Evolutionary conservation across 2,888 invertebrate species (phyloP).

Genomic region (Allolobophora icterica): DNA sequence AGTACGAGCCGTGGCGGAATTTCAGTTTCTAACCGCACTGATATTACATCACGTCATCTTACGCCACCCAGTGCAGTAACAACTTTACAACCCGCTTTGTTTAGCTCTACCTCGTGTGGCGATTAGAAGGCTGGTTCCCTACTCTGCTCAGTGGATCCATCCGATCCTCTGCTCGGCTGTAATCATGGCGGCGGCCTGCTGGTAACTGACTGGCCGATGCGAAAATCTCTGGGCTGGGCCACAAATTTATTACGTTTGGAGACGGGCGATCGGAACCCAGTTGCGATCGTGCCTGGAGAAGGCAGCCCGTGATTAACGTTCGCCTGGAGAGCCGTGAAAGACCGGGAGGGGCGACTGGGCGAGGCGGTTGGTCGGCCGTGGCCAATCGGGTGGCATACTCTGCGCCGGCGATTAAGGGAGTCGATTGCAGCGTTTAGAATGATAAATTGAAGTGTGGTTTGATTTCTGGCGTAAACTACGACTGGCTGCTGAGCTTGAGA

Average conservation of each 20-base stretch:
- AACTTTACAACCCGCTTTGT: neutral
- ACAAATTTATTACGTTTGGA: neutral
- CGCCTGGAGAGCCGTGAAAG: conserved; percentile 11
- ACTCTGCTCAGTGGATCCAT: neutral
- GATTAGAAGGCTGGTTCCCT: neutral
- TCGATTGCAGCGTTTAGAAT: neutral
- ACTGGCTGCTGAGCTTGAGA: neutral
- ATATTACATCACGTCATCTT: neutral
- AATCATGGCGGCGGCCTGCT: neutral
- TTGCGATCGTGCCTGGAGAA: conserved; percentile 3
- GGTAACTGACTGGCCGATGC: neutral
- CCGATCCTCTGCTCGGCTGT: neutral
- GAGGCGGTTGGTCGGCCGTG: neutral
- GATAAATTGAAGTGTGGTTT: conserved; percentile 1
- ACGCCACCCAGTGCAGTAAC: neutral
- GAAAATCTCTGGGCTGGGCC: neutral
- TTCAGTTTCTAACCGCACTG: too few species aligned
- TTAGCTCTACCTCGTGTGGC: neutral
- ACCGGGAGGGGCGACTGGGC: neutral
- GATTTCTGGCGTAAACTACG: neutral
- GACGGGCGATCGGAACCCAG: neutral
- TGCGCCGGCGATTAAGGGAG: neutral
- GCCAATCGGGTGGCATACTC: neutral
- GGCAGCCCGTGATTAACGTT: neutral
- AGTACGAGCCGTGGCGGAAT: too few species aligned